Base-by-base conservation (phyloP, 2,797 vertebrate genomes). In the Labeo calbasu region DNA sequence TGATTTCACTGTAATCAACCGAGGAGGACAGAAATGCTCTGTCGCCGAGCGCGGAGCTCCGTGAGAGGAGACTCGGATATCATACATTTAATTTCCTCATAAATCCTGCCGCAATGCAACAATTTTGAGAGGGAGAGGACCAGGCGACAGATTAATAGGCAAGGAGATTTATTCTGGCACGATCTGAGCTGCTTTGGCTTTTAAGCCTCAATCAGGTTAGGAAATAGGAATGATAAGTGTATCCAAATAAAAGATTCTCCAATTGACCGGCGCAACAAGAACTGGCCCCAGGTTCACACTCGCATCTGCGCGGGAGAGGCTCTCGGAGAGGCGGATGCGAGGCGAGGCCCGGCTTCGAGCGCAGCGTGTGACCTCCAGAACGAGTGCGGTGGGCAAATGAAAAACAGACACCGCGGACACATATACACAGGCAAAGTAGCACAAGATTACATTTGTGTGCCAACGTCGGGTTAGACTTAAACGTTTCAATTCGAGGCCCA, bases 181-280 rank as follows among this genome's bases (percentile, higher is more conserved):
- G 94, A 94, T 94, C 94, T 92, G 92, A 93, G 93, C 94, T 94
- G 93, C 94, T 95, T 94, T 93, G 92, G 91, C 90, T 93, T 94
- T 95, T 94, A 95, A 95, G 93, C 93, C 93, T 90, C 92, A 94
- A 95, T 95, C 95, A 95, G 91, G 91, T 86, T 88, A 92, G 91
- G 91, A 93, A 94, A 95, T 94, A 89, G 92, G 90, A 94, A 94
- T 87, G 90, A 93, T 94, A 93, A 93, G 88, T 88, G 92, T 91
- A 92, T 94, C 87, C 93, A 93, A 94, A 95, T 93, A 94, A 91
- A 93, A 92, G 88, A 94, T 91, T 94, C 91, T 95, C 92, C 93
- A 94, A 94, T 94, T 95, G 95, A 94, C 94, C 92, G 90, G 91
- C 93, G 90, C 93, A 92, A 93, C 86, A 82, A 93, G 93, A 91